Evolutionary conservation across 2,113 vertebrate species (phyloP), one percentile per base, ranked within the genome.

Genomic region (Actenoides lindsayi): DNA sequence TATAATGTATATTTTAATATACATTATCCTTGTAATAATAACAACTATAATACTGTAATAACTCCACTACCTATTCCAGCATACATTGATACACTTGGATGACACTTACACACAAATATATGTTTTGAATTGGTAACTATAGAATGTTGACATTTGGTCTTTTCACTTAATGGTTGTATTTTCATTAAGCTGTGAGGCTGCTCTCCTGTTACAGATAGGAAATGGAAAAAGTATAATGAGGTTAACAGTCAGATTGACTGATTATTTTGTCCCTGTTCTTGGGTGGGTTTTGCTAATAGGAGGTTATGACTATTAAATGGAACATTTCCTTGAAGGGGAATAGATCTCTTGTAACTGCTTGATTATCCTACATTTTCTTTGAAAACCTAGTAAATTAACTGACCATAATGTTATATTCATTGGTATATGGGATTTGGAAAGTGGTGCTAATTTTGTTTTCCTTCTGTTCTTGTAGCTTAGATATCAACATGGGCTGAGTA

Each of bases 401-500:
- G 41, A 37, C 76, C 27, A 5, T 21, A 7, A 27, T 35, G 20
- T 27, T 92, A 4, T 5, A 8, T 54, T 51, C 24, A 11, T 39
- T 39, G 60, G 35, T 59, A 78, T 75, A 35, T 21, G 44, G 21
- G 12, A 12, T 88, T 96, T 75, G 60, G 76, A 74, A 94, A 71
- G 28, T 16, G 5, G 14, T 78, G 16, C 67, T 97, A 56, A 97
- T 89, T 68, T 41, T 28, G 19, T 94, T 67, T 85, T 75, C 92
- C 75, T 64, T 67, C 75, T 94, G 12, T 93, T 81, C 98, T 98
- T 96, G 64, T 92, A 99, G 99, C 98, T 99, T 97, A 98, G 99
- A 95, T 99, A 99, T 90, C 99, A 99, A 89, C 99, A 99, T 60
- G 99, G 99, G 60, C 96, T 99, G 92, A 99, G 99, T 95, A 99